Conservation (phyloP, 1,140 invertebrate species). For the Vanessa tameamea region DNA sequence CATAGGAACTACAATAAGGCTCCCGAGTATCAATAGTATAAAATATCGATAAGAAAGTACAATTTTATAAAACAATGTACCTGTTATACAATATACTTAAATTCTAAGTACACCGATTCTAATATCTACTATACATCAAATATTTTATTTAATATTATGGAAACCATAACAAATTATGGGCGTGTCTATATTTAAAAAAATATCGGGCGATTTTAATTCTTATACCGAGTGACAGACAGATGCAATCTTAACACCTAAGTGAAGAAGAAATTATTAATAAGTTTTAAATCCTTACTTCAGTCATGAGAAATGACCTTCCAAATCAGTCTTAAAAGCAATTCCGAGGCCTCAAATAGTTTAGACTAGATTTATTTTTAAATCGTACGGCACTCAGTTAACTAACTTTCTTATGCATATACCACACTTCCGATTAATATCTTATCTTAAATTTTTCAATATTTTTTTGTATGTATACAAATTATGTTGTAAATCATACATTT, state of each 20-base stretch:
- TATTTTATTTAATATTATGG: too few species aligned
- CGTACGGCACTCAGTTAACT: too few species aligned
- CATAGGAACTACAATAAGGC: slow-evolving; percentile 9
- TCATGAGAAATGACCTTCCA: slow-evolving; percentile 10
- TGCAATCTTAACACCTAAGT: too few species aligned
- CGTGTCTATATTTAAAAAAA: too few species aligned
- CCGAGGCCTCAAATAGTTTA: slow-evolving; percentile 3
- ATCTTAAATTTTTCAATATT: too few species aligned
- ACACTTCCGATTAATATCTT: too few species aligned
- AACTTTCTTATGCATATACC: too few species aligned
- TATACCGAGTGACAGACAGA: too few species aligned
- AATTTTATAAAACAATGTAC: not conserved
- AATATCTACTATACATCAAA: not conserved
- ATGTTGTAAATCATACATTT: too few species aligned
- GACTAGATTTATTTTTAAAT: not conserved
- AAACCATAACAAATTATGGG: too few species aligned
- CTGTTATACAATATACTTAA: not conserved
- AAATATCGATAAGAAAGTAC: slow-evolving; percentile 8
- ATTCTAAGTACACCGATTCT: slow-evolving; percentile 4
- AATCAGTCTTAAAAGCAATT: slow-evolving; percentile 25
- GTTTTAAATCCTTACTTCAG: not conserved
- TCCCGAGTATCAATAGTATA: slow-evolving; percentile 7
- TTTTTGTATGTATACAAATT: too few species aligned
- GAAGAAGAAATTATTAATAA: not conserved
- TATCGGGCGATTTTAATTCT: too few species aligned